Conservation (phyloP, 2,113 vertebrate genomes). For the Periophthalmus modestus region DNA sequence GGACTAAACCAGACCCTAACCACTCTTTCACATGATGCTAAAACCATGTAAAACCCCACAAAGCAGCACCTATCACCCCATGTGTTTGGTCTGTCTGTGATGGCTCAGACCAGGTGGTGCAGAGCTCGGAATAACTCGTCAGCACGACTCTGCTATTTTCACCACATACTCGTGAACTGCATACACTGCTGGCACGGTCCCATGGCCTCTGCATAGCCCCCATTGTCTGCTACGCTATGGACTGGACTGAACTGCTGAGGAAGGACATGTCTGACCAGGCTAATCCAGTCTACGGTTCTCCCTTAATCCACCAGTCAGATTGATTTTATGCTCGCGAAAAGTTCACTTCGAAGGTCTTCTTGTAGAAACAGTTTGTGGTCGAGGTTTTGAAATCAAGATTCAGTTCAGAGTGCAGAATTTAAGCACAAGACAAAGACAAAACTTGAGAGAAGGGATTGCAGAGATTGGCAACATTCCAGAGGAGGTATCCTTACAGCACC, state of each 20-base stretch:
- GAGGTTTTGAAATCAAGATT: not conserved
- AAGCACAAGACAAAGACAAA: no score
- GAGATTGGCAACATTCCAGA: no score
- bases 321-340: slow-evolving; percentile 34
- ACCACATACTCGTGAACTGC: slow-evolving; percentile 38
- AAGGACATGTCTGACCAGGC: not conserved
- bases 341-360: no score
- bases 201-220: slow-evolving; percentile 22
- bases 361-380: slow-evolving; percentile 16
- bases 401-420: no score
- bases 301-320: slow-evolving; percentile 36
- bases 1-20: no score
- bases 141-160: slow-evolving; percentile 54
- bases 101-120: slow-evolving; percentile 36
- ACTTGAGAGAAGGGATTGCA: no score
- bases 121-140: slow-evolving; percentile 53
- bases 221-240: slow-evolving; percentile 23
- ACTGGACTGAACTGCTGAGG: not conserved
- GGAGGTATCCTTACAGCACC: no score
- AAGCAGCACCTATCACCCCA: not conserved
- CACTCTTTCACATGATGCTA: not conserved
- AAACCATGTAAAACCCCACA: not conserved
- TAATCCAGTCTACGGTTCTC: not conserved
- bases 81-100: slow-evolving; percentile 27
- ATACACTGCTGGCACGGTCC: slow-evolving; percentile 11